Base-by-base conservation (phyloP, 2,797 vertebrate genomes). In the Geotrypetes seraphini region DNA sequence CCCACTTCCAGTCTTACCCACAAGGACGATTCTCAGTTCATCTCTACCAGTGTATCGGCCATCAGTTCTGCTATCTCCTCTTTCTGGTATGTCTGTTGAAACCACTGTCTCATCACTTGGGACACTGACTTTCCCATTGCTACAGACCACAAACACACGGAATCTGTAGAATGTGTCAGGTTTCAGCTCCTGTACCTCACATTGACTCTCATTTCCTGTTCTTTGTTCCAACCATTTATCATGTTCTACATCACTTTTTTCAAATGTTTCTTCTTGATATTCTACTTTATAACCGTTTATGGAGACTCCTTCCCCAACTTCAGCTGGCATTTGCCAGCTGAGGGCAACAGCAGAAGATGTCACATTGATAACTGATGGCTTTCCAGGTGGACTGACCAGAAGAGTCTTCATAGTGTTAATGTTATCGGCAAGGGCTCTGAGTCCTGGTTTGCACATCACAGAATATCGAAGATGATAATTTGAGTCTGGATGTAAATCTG, bases 381-480 rank as follows among this genome's bases (percentile, higher is more conserved):
- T 16, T 10, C 16, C 14, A 11, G 53, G 53, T 8, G 53, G 35
- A 19, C 33, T 34, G 9, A 33, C 39, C 5, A 37, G 40, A 29
- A 36, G 36, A 5, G 40, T 55, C 22, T 14, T 45, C n/a, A 26
- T 33, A 2, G 27, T 3, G 2, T 6, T 4, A 7, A 12, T 43
- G 11, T 19, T 8, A 1, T 40, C 11, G 10, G 36, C 46, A 14
- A 4, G 11, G n/a, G 16, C 4, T 9, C 53, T 43, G 3, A 28
- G 13, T 6, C 53, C 42, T 12, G 25, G 25, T n/a, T 21, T 27
- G 14, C 36, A 28, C 36, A 53, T 50, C 8, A 66, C 66, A 36
- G 28, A 45, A 33, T 40, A 66, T 29, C 50, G 65, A 43, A 79
- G 55, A 42, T 27, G 22, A 6, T 72, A 71, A 12, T 47, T 28